These are phyloP conservation scores for Merluccius polli DNA, from an alignment of 2,797 vertebrate species.

Conservation along the genomic window DNA sequence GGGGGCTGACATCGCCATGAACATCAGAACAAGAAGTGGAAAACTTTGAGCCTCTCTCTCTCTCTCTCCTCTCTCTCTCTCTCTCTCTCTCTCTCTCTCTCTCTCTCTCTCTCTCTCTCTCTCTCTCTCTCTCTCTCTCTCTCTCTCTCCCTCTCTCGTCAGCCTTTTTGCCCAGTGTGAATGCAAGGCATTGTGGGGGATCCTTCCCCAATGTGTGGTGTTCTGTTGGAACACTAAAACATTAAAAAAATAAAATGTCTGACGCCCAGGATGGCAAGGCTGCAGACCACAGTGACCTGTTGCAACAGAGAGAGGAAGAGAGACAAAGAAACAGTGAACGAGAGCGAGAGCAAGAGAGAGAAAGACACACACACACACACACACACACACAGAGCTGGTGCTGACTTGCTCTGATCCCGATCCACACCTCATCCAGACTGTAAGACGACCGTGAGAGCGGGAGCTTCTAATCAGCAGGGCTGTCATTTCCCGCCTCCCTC, in stretches of 20 bases:
- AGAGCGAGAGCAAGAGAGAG: constrained; percentile 24
- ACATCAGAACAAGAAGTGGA: too few species aligned
- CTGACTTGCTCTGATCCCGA: neutral
- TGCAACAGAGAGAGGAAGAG: constrained; percentile 38
- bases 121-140: constrained; percentile 23
- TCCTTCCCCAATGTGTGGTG: constrained; percentile 59
- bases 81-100: constrained; percentile 35
- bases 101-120: too few species aligned
- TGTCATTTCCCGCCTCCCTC: neutral
- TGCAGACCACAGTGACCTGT: constrained; percentile 67
- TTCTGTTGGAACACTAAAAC: constrained; percentile 52
- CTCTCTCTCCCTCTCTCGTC: constrained; percentile 43
- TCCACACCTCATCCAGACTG: neutral
- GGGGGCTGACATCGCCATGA: too few species aligned
- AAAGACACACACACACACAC: neutral
- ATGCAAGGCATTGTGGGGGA: constrained; percentile 68
- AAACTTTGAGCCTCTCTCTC: too few species aligned
- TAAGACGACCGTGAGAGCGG: neutral
- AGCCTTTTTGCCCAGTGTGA: constrained; percentile 54
- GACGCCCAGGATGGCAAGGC: constrained; percentile 63
- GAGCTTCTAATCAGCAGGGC: neutral
- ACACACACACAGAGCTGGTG: neutral
- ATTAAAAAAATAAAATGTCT: constrained; percentile 60
- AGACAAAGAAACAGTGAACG: constrained; percentile 23
- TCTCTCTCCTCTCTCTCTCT: constrained; percentile 33